phyloP scores from a whole-genome alignment of 2,113 vertebrate genomes.

The Patagioenas fasciata region DNA sequence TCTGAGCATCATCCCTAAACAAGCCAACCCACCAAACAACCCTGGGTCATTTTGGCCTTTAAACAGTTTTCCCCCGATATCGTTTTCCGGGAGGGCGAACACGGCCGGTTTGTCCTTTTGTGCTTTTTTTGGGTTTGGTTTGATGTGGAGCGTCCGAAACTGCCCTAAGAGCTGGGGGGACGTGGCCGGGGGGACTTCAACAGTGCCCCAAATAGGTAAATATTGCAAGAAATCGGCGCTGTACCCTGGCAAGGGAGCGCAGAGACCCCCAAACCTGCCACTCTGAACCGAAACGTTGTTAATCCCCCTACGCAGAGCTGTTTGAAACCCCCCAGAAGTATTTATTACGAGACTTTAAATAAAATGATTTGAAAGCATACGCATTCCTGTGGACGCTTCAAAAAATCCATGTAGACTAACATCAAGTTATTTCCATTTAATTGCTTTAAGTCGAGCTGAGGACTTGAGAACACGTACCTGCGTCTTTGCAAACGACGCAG shows the following conservation, averaged over 20 bases:
- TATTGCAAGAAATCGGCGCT: neutral
- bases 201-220: neutral
- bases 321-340: neutral
- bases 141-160: neutral
- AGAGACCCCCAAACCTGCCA: neutral
- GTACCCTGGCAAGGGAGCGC: accelerated
- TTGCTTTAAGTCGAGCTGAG: neutral
- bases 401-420: neutral
- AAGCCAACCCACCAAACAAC: no score
- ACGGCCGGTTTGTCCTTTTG: neutral
- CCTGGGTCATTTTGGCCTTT: neutral
- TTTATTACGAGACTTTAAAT: constrained; percentile 44
- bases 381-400: neutral
- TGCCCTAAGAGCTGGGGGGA: neutral
- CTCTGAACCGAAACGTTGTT: neutral
- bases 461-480: accelerated
- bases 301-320: neutral
- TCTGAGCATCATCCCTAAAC: neutral
- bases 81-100: neutral
- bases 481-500: accelerated
- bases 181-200: neutral
- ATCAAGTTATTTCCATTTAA: neutral
- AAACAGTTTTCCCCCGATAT: neutral
- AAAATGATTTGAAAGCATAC: neutral
- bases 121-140: neutral